Evolutionary conservation across 2,797 vertebrate species (phyloP).

Genomic region (Eremophila alpestris): DNA sequence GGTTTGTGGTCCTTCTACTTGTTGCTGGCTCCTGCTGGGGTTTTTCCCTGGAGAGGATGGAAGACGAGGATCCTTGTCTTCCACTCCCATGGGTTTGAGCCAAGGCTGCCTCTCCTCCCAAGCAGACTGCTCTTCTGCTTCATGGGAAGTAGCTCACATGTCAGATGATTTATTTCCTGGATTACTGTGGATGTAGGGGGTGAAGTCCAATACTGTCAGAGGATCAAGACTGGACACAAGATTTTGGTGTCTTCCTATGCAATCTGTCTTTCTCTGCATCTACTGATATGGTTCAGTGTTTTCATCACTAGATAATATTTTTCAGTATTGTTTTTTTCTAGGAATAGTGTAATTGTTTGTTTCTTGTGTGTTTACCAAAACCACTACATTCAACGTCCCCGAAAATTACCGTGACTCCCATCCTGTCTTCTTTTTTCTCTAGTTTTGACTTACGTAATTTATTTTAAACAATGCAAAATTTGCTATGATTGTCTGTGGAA

Average conservation of each 20-base stretch:
- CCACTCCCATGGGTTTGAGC: not conserved
- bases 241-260: not conserved
- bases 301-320: not conserved
- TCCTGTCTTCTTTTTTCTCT: not conserved
- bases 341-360: not conserved
- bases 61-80: not conserved
- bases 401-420: not conserved
- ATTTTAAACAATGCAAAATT: not conserved
- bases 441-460: not conserved
- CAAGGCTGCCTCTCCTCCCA: not conserved
- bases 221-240: not conserved
- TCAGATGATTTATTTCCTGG: not conserved
- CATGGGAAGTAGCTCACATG: not conserved
- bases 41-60: not conserved
- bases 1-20: not conserved
- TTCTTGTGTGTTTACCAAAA: not conserved
- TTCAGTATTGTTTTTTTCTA: not conserved
- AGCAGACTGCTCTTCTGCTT: not conserved
- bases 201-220: not conserved
- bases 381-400: not conserved
- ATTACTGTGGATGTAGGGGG: not conserved
- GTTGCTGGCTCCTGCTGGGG: fast-evolving
- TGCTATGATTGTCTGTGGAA: not conserved
- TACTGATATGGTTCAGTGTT: not conserved
- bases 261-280: not conserved